A percentile compares a stretch with the other conserved stretches of the same genome.
These are phyloP conservation scores for Ramazzottius varieornatus DNA, from an alignment of 2,888 invertebrate genomes.

Conservation along the genomic window DNA sequence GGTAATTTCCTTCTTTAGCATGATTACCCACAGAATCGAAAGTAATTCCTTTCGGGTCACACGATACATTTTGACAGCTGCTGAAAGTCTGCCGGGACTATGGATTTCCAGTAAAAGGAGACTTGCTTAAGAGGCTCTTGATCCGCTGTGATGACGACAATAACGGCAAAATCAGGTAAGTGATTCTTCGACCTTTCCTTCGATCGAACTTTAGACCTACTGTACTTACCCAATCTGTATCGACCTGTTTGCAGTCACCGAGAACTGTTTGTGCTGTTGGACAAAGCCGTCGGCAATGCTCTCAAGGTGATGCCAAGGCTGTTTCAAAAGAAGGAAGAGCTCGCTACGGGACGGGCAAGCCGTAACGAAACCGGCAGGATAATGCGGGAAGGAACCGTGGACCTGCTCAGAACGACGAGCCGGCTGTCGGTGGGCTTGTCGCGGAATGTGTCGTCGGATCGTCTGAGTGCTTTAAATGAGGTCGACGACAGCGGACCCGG, in stretches of 20 bases:
- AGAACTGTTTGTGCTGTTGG: neutral
- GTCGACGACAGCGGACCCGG: too few species aligned
- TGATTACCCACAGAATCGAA: neutral
- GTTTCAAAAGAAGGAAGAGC: neutral
- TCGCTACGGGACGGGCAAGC: neutral
- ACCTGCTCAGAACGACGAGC: neutral
- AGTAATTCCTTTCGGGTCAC: too few species aligned
- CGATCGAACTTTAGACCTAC: too few species aligned
- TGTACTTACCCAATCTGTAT: too few species aligned
- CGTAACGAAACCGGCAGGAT: neutral
- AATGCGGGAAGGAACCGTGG: neutral
- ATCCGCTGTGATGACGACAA: conserved; percentile 4
- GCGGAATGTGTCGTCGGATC: too few species aligned
- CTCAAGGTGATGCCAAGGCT: neutral
- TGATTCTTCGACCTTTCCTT: too few species aligned
- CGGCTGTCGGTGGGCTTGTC: too few species aligned
- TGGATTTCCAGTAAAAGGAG: neutral
- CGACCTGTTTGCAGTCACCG: neutral
- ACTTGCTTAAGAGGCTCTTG: neutral
- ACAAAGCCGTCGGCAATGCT: neutral
- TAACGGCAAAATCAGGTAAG: neutral
- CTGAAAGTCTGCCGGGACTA: neutral
- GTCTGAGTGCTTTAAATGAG: too few species aligned
- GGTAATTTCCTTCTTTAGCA: neutral
- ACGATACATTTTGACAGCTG: neutral